A percentile compares a stretch with the other conserved stretches of the same genome.
These are phyloP conservation scores for Etia nguti DNA, from an alignment of 2,113 vertebrate species.

Conservation along the genomic window DNA sequence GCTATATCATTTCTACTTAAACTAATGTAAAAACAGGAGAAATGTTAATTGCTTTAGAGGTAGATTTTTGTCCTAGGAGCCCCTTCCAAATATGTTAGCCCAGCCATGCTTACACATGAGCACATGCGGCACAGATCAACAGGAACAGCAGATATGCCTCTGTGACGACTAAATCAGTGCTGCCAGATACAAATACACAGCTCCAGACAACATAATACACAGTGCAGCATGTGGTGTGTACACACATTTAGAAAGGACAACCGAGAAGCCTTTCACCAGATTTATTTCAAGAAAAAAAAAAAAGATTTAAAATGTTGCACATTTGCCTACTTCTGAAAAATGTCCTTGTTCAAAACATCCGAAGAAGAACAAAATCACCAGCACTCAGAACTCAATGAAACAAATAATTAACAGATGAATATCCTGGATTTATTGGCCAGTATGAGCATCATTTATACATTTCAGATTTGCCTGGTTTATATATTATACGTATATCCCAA, in stretches of 20 bases:
- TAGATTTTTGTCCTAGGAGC: background rate
- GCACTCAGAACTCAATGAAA: conserved; percentile 40
- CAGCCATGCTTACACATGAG: background rate
- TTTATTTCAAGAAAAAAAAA: conserved; percentile 68
- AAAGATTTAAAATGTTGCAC: conserved; percentile 17
- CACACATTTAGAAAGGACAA: background rate
- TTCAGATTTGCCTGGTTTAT: conserved; percentile 30
- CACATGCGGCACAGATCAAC: background rate
- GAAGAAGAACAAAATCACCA: conserved; percentile 46
- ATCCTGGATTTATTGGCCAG: conserved; percentile 13
- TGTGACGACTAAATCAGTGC: background rate
- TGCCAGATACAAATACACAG: background rate
- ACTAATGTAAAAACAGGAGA: background rate
- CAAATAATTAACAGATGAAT: conserved; percentile 20
- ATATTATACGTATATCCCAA: conserved; percentile 40
- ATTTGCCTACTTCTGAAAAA: conserved; percentile 38
- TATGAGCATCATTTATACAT: conserved; percentile 50
- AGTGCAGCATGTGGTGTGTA: background rate
- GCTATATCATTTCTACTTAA: background rate
- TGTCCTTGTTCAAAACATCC: conserved; percentile 35
- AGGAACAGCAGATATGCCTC: background rate
- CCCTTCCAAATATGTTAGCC: background rate
- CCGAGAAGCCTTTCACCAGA: conserved; percentile 47
- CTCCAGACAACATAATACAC: background rate
- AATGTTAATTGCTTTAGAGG: background rate